phyloP scores from a whole-genome alignment of 1,140 invertebrate genomes.

The Orchesella cincta region DNA sequence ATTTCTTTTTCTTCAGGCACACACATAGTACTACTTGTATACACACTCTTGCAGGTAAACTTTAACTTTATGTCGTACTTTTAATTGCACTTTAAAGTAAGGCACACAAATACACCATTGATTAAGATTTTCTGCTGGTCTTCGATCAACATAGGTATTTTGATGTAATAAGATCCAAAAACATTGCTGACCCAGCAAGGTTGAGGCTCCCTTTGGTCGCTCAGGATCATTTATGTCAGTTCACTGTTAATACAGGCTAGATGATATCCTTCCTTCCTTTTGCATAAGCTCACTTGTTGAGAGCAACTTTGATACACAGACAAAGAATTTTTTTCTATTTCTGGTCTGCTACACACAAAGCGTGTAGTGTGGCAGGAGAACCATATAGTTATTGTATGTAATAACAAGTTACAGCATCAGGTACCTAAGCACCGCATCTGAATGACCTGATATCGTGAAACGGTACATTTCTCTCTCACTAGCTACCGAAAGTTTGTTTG shows the following conservation, averaged over 20 bases:
- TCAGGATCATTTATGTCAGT: neutral
- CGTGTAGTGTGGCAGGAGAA: neutral
- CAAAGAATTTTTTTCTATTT: neutral
- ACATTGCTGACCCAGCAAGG: neutral
- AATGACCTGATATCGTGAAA: neutral
- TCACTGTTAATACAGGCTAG: neutral
- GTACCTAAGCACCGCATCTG: neutral
- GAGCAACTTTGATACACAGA: neutral
- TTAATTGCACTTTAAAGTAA: neutral
- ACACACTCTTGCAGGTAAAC: neutral
- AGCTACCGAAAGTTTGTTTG: no score
- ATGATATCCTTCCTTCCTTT: neutral
- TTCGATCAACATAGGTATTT: neutral
- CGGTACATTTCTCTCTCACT: neutral
- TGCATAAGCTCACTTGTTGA: neutral
- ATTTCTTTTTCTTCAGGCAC: constrained; percentile 44
- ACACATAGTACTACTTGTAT: neutral
- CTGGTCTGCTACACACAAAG: neutral
- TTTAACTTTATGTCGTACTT: neutral
- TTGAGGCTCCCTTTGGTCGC: constrained; percentile 10
- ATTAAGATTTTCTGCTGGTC: neutral
- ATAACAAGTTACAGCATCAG: neutral
- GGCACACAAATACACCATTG: neutral
- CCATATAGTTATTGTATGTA: neutral
- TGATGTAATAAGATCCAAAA: neutral